Conservation (phyloP, 2,113 vertebrate genomes). For the Malurus elegans region DNA sequence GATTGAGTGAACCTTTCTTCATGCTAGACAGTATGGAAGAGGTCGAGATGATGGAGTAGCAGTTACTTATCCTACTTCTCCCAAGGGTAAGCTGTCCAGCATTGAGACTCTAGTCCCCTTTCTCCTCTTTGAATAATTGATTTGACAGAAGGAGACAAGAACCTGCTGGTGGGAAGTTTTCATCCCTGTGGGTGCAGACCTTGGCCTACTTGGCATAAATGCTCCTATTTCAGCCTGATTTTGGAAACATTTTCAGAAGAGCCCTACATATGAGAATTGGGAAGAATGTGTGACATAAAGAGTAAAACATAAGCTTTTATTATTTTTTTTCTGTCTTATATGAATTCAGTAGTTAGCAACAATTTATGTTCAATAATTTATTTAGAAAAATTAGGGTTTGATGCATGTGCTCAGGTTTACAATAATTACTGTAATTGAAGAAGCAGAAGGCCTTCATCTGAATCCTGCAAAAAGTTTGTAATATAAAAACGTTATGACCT, state of each 20-base stretch:
- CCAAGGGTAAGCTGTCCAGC: not conserved
- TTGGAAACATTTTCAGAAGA: not conserved
- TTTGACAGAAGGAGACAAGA: not conserved
- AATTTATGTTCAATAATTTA: not conserved
- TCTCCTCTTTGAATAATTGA: not conserved
- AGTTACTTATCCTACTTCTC: not conserved
- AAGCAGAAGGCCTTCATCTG: not conserved
- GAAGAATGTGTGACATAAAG: not conserved
- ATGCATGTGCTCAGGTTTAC: not conserved
- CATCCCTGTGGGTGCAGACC: not conserved
- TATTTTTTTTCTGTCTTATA: not conserved
- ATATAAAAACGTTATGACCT: not conserved
- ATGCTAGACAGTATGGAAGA: not conserved
- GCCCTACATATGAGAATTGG: not conserved
- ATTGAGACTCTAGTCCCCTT: not conserved
- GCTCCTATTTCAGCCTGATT: not conserved
- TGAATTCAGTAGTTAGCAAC: not conserved
- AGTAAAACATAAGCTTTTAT: not conserved
- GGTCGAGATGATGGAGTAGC: not conserved
- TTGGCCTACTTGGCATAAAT: not conserved
- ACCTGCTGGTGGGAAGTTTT: not conserved
- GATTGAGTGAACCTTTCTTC: not conserved
- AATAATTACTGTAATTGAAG: not conserved
- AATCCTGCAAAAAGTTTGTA: not conserved
- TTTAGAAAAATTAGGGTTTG: not conserved